phyloP scores from a whole-genome alignment of 2,888 invertebrate genomes.

The Stenodera caucasica region DNA sequence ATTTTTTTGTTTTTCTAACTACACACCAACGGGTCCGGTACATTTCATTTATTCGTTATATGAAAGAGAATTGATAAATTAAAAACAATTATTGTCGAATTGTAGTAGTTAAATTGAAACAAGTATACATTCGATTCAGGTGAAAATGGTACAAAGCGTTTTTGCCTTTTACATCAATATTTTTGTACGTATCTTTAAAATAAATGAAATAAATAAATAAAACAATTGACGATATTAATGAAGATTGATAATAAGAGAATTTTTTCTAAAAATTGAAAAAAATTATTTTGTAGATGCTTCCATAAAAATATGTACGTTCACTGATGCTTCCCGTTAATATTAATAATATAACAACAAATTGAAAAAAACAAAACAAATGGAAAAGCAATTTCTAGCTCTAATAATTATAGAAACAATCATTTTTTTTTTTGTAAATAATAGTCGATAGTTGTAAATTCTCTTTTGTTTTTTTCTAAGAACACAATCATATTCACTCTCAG shows the following conservation, averaged over 20 bases:
- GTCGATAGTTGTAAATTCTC: constrained; percentile 28
- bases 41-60: constrained; percentile 14
- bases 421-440: constrained; percentile 32
- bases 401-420: constrained; percentile 6
- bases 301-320: constrained; percentile 36
- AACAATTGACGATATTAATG: constrained; percentile 25
- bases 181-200: constrained; percentile 54
- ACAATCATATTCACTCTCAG: constrained; percentile 26
- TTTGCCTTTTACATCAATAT: constrained; percentile 54
- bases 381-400: constrained; percentile 29
- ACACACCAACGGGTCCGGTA: constrained; percentile 18
- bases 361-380: background rate
- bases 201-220: constrained; percentile 31
- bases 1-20: constrained; percentile 11
- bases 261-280: constrained; percentile 32
- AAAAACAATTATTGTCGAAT: background rate
- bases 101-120: constrained; percentile 13
- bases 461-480: constrained; percentile 37
- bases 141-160: constrained; percentile 55
- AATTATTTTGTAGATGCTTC: constrained; percentile 48
- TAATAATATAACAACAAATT: constrained; percentile 21
- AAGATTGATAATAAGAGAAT: constrained; percentile 18
- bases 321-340: constrained; percentile 46
- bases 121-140: constrained; percentile 50
- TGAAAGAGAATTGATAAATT: no score